Evolutionary conservation across 2,888 invertebrate species (phyloP).

Genomic region (Drosophila conformis): DNA sequence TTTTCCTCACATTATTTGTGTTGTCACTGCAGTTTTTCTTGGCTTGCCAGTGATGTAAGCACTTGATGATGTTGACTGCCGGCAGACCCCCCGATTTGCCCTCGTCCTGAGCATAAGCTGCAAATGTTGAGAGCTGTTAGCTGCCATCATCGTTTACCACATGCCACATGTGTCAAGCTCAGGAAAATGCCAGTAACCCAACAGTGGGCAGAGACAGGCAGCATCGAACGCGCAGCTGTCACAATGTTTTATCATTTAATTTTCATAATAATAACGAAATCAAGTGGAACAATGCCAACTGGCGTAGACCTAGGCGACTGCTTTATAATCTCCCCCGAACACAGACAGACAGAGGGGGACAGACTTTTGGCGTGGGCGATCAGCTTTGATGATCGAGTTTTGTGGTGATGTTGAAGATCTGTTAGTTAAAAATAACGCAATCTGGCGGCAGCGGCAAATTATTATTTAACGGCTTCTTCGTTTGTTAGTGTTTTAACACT

Average conservation of each 20-base stretch:
- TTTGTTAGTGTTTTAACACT: constrained; percentile 62
- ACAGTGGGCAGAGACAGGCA: constrained; percentile 15
- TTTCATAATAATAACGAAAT: constrained; percentile 80
- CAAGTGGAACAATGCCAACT: constrained; percentile 63
- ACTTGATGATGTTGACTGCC: constrained; percentile 5
- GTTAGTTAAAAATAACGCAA: constrained; percentile 65
- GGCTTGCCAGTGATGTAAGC: constrained; percentile 33
- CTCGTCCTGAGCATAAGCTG: constrained; percentile 15
- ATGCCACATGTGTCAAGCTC: constrained; percentile 49
- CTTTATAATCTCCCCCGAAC: constrained; percentile 24
- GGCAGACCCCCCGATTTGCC: neutral
- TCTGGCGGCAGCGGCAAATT: constrained; percentile 68
- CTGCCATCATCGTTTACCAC: constrained; percentile 76
- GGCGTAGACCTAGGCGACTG: constrained; percentile 11
- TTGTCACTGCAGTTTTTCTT: constrained; percentile 33
- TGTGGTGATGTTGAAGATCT: constrained; percentile 12
- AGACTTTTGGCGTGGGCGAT: constrained; percentile 59
- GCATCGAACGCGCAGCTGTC: constrained; percentile 69
- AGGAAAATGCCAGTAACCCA: constrained; percentile 68
- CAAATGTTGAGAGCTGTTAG: constrained; percentile 59
- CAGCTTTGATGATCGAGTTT: constrained; percentile 45
- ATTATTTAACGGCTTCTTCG: constrained; percentile 76
- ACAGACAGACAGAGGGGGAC: neutral
- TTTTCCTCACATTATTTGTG: constrained; percentile 62
- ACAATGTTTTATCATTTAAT: constrained; percentile 80